Evolutionary conservation across 2,888 invertebrate species (phyloP), one percentile per base, ranked within the genome.

Genomic region (Dioctria rufipes): DNA sequence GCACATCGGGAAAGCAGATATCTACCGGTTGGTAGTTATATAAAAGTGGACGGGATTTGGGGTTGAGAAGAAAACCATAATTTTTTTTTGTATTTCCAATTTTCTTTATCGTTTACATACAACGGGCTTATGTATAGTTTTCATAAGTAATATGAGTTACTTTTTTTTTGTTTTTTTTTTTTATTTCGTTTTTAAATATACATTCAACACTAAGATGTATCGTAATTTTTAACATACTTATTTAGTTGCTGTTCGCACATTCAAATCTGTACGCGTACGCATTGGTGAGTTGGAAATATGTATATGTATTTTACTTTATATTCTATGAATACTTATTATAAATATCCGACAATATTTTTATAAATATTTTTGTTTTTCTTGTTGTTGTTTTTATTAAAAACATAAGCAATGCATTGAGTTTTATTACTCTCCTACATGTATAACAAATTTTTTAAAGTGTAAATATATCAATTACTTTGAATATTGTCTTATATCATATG

Each of bases 401-500:
- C 73, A 73, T 73, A 58, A 43, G 73, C 73, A 75, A 75, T 75
- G 71, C 60, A 25, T 40, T 75, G 60, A 75, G 60, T 43, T 9
- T 58, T 25, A 25, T 25, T 25, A 25, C 54, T 60, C 42, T 42
- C 58, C 42, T 71, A 37, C 58, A 60, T 75, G 60, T 75, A 63
- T 75, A 75, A 75, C 73, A 75, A 75, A 13, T 58, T 73, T 37
- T 67, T 40, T 60, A 60, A 71, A 43, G 73, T 75, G 43, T 75
- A 75, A 75, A 75, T 75, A 73, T 73, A 60, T 75, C 69, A 69
- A 69, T 37, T 69, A 43, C 43, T 75, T 63, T 75, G 73, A 75
- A 75, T 75, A 75, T 75, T 75, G 73, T 75, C 73, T 75, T 75
- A 75, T 60, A 60, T 25, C 58, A 75, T 75, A 75, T 75, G 73